Percentiles rank a stretch among this genome's conserved stretches.
These are phyloP conservation scores for Lates calcarifer DNA, from an alignment of 2,113 vertebrate genomes.

Conservation along the genomic window DNA sequence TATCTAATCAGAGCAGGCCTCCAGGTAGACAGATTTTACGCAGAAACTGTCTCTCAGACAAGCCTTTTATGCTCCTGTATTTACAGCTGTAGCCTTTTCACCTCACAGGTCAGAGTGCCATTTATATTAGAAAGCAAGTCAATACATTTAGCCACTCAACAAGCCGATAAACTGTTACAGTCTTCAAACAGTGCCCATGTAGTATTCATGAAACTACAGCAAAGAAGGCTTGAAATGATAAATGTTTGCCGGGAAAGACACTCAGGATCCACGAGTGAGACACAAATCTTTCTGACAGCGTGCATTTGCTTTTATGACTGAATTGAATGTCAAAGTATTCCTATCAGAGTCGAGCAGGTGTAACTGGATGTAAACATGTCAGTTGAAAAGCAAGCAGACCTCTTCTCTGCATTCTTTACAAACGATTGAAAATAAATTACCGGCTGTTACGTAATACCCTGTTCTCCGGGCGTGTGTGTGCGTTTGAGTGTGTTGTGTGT, in stretches of 20 bases:
- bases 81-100: slow-evolving; percentile 46
- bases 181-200: neutral
- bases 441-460: neutral
- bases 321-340: slow-evolving; percentile 41
- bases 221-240: neutral
- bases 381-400: neutral
- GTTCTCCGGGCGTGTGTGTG: neutral
- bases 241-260: slow-evolving; percentile 4
- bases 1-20: slow-evolving; percentile 31
- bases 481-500: neutral
- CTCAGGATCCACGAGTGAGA: neutral
- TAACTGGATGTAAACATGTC: slow-evolving; percentile 14
- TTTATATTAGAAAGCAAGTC: slow-evolving; percentile 10
- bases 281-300: slow-evolving; percentile 34
- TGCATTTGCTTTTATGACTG: slow-evolving; percentile 24
- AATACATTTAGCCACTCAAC: neutral
- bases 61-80: slow-evolving; percentile 24
- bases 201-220: slow-evolving; percentile 22
- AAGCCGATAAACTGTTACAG: neutral
- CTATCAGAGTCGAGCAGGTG: slow-evolving; percentile 18
- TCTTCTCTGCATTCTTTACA: neutral
- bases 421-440: slow-evolving; percentile 22
- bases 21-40: neutral
- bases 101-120: slow-evolving; percentile 16
- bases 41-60: neutral